Evolutionary conservation across 2,888 invertebrate species (phyloP).

Genomic region (Synanthedon myopaeformis): DNA sequence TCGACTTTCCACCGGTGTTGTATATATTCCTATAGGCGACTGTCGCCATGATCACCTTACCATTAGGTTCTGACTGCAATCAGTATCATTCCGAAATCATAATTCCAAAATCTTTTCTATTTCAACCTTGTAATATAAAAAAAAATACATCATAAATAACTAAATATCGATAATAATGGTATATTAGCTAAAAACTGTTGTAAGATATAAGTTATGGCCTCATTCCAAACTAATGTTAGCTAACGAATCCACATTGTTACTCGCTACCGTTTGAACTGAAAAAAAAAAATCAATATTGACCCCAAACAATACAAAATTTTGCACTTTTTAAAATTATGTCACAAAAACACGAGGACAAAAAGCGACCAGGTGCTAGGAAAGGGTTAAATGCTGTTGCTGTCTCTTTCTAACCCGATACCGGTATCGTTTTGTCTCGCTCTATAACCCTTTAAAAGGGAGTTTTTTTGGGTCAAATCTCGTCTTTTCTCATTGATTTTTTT

Average conservation of each 20-base stretch:
- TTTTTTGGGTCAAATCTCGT: conserved; percentile 63
- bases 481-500: conserved; percentile 58
- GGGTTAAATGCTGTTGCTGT: conserved; percentile 38
- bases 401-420: conserved; percentile 21
- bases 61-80: too few species aligned
- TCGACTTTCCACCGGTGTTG: too few species aligned
- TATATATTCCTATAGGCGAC: too few species aligned
- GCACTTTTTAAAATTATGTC: conserved; percentile 60
- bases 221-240: conserved; percentile 36
- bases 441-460: conserved; percentile 53
- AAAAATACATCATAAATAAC: background rate
- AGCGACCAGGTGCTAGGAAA: conserved; percentile 60
- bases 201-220: conserved; percentile 41
- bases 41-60: too few species aligned
- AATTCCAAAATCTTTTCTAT: too few species aligned
- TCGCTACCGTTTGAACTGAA: conserved; percentile 19
- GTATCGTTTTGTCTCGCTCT: conserved; percentile 27
- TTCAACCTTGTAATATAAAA: too few species aligned
- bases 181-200: background rate
- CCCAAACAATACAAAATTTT: conserved; percentile 53
- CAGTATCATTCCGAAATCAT: too few species aligned
- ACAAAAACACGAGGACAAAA: conserved; percentile 42
- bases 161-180: too few species aligned
- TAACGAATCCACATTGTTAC: conserved; percentile 58
- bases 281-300: conserved; percentile 64